A percentile compares a stretch with the other conserved stretches of the same genome.
Conservation (phyloP, 92 coral and sea anemone species). For the Epizoanthus illoricatus region DNA sequence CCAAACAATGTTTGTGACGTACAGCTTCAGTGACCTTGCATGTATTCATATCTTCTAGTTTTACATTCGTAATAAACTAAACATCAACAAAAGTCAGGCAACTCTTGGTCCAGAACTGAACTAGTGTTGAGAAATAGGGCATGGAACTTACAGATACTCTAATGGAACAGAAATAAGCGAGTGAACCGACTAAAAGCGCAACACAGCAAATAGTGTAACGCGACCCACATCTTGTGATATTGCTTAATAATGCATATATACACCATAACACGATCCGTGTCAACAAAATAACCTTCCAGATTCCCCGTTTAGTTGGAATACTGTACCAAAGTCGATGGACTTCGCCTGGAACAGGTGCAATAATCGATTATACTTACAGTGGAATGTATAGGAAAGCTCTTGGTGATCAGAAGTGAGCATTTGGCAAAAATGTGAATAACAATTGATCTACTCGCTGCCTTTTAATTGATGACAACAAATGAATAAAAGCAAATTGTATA, state of each 20-base stretch:
- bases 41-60: background rate
- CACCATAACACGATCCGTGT: background rate
- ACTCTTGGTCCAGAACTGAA: background rate
- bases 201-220: background rate
- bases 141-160: slow-evolving; percentile 37
- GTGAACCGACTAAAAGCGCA: background rate
- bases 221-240: slow-evolving; percentile 11
- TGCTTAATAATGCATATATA: slow-evolving; percentile 24
- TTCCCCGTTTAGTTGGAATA: background rate
- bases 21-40: slow-evolving; percentile 26
- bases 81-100: background rate
- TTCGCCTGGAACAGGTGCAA: background rate
- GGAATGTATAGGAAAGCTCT: background rate
- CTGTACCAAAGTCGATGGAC: slow-evolving; percentile 6
- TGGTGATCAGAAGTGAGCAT: background rate
- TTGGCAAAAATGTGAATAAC: background rate
- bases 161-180: slow-evolving; percentile 8
- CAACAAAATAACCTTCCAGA: background rate
- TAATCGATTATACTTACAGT: background rate
- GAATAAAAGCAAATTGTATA: background rate
- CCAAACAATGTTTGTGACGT: background rate
- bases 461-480: slow-evolving; percentile 12
- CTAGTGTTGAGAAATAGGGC: background rate
- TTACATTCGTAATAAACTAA: background rate
- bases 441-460: background rate